Evolutionary conservation across 2,797 vertebrate species (phyloP), one percentile per base, ranked within the genome.

Genomic region (Botia almorhae): DNA sequence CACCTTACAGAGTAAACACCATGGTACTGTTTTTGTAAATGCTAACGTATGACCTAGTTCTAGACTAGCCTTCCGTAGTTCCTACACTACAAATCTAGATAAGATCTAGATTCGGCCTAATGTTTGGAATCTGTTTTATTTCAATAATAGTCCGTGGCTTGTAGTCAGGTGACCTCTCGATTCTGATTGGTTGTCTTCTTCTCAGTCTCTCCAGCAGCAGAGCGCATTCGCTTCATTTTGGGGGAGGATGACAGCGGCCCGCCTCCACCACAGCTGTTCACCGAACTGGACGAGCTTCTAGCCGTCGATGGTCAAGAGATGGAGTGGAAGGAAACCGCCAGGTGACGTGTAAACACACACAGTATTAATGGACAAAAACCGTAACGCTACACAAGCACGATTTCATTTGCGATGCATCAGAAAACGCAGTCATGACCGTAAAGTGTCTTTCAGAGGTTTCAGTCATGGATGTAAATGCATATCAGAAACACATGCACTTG

Each of bases 291-390:
- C 4, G 98, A 99, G 12, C 95, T 99, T 0, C 93, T 98, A 89
- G 84, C 95, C 0, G 91, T 97, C 36, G 97, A 99, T 0, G 97
- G 97, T 2, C 97, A 98, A 86, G 98, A 99, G 91, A 95, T 99
- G 96, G 98, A 99, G 78, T 99, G 98, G 98, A 98, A 97, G 87
- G 98, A 99, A 89, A 99, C 97, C 0, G 97, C 96, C n/a, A 98
- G 98, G 98, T 98, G 89, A 93, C n/a, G 53, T 36, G 43, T 26
- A 76, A 50, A 43, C 29, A 50, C 23, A 36, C 23, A 36, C 55
- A 23, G 43, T 10, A 10, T 10, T 43, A 43, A 43, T 7, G 39
- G 39, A 1, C 39, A 43, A 8, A 43, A 43, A 43, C 39, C 8
- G 4, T 43, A 8, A 10, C 39, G 39, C 7, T 43, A 43, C 39